Percentiles rank a stretch among this genome's conserved stretches.
These are phyloP conservation scores for Notarius lentiginosus DNA, from an alignment of 2,113 vertebrate species.

Conservation along the genomic window DNA sequence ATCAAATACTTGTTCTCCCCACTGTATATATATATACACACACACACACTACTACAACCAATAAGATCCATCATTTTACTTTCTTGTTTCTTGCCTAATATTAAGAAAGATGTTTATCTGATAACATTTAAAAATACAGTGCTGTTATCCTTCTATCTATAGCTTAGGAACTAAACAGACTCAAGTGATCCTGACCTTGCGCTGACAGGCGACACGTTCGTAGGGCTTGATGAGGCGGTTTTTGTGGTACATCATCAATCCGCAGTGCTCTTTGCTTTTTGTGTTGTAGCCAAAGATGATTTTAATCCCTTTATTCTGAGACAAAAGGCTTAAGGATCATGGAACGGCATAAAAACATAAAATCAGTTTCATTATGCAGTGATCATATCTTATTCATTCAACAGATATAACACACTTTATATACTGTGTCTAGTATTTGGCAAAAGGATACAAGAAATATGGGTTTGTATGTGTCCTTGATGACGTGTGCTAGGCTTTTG, in stretches of 20 bases:
- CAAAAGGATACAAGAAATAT: constrained; percentile 83
- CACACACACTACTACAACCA: neutral
- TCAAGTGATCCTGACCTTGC: constrained; percentile 73
- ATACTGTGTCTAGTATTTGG: neutral
- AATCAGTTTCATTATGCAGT: no score
- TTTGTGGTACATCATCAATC: constrained; percentile 97
- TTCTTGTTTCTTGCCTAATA: neutral
- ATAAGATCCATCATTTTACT: neutral
- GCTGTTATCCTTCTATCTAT: neutral
- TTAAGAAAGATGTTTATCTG: neutral
- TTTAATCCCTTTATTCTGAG: constrained; percentile 73
- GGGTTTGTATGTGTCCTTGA: constrained; percentile 85
- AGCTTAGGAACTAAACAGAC: neutral
- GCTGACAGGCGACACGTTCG: constrained; percentile 89
- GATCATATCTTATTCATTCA: neutral
- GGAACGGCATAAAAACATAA: neutral
- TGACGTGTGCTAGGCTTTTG: constrained; percentile 86
- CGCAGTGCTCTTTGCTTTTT: constrained; percentile 92
- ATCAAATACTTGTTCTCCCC: no score
- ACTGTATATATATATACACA: no score
- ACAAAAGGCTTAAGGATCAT: constrained; percentile 51
- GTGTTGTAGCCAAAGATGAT: constrained; percentile 97
- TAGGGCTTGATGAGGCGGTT: constrained; percentile 78
- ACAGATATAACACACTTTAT: neutral
- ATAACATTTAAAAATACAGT: neutral